phyloP scores from a whole-genome alignment of 2,888 invertebrate species.

The Hydraecia micacea region DNA sequence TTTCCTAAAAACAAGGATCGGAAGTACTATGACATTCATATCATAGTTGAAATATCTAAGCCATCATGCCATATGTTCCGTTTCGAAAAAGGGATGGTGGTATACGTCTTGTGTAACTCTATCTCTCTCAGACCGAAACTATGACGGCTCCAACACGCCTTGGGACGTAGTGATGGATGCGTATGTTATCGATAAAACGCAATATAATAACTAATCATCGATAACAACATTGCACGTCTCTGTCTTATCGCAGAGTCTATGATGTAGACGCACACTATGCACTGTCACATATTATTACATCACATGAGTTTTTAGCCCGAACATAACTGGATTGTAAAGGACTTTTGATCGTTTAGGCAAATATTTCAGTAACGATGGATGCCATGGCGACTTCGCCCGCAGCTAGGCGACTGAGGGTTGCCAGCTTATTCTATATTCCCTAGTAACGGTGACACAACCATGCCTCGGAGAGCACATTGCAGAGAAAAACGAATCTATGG shows the following conservation, averaged over 20 bases:
- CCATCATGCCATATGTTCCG: not conserved
- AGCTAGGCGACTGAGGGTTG: not conserved
- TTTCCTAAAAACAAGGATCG: slow-evolving; percentile 2
- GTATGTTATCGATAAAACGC: not conserved
- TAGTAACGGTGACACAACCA: not conserved
- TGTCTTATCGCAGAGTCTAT: not conserved
- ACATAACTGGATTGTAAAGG: slow-evolving; percentile 4
- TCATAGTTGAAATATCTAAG: slow-evolving; percentile 1
- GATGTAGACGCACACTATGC: not conserved
- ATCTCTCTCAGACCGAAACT: not conserved
- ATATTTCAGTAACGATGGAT: not conserved
- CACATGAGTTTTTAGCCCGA: slow-evolving; percentile 23
- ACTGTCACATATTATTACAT: not conserved
- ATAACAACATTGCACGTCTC: not conserved
- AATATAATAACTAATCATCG: not conserved
- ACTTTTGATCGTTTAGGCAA: slow-evolving; percentile 2
- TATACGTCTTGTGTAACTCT: not conserved
- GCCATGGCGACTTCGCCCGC: slow-evolving; percentile 21
- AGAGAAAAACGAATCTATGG: not conserved
- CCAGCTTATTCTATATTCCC: not conserved
- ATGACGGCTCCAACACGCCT: not conserved
- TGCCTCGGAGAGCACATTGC: not conserved
- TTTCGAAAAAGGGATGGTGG: slow-evolving; percentile 1
- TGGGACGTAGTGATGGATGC: not conserved
- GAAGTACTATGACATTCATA: slow-evolving; percentile 13